phyloP scores from a whole-genome alignment of 2,888 invertebrate genomes.

The Eupeodes latifasciatus region DNA sequence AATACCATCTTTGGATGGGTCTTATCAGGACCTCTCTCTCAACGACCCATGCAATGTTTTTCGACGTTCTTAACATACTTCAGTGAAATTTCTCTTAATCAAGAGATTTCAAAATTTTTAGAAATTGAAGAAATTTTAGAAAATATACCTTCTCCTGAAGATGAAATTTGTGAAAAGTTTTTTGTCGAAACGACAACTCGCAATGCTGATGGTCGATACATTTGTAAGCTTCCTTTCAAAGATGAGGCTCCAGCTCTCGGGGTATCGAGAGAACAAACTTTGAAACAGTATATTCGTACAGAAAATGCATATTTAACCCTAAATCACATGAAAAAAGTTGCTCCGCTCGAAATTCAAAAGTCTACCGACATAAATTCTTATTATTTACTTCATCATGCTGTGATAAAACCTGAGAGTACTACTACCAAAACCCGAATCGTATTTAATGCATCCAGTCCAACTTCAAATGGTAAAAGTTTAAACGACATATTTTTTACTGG shows the following conservation, averaged over 20 bases:
- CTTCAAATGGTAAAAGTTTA: constrained; percentile 56
- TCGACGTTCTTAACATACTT: too few species aligned
- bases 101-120: constrained; percentile 29
- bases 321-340: constrained; percentile 16
- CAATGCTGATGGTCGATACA: constrained; percentile 19
- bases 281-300: neutral
- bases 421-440: constrained; percentile 77
- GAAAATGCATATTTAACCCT: constrained; percentile 21
- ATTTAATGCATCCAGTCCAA: constrained; percentile 77
- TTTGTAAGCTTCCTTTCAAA: constrained; percentile 30
- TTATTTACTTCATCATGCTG: constrained; percentile 66
- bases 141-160: constrained; percentile 7
- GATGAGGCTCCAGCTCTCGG: constrained; percentile 4
- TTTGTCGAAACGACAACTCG: constrained; percentile 3
- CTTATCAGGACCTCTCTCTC: constrained; percentile 23
- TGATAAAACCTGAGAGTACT: constrained; percentile 44
- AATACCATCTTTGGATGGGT: constrained; percentile 23
- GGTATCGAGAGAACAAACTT: neutral
- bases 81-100: constrained; percentile 15
- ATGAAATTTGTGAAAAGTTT: constrained; percentile 16
- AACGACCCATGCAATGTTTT: too few species aligned
- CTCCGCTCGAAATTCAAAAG: neutral
- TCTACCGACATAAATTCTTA: neutral
- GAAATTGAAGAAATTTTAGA: constrained; percentile 33
- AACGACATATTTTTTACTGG: constrained; percentile 73